Conservation (phyloP, 2,113 vertebrate species). For the Deroptyus accipitrinus region DNA sequence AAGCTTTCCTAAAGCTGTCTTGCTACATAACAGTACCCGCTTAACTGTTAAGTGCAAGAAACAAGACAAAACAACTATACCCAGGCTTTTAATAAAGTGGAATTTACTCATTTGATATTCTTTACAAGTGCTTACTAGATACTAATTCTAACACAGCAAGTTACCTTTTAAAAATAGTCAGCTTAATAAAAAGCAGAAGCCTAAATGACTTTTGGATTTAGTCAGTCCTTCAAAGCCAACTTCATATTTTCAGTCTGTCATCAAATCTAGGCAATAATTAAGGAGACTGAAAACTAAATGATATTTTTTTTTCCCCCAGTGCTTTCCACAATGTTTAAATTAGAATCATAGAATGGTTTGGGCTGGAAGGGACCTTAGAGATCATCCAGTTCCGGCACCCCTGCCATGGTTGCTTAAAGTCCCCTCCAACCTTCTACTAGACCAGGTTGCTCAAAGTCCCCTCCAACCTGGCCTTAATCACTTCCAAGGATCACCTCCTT, state of each 20-base stretch:
- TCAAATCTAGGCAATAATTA: slow-evolving; percentile 25
- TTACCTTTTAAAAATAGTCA: not conserved
- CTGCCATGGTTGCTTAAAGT: not conserved
- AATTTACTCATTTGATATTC: not conserved
- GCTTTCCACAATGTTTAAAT: not conserved
- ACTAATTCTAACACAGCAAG: not conserved
- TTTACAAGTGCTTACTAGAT: not conserved
- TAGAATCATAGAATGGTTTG: not conserved
- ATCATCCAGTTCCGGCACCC: not conserved
- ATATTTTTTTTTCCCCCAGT: not conserved
- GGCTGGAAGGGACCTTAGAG: not conserved
- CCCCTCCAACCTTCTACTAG: not conserved
- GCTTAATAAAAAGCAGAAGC: not conserved
- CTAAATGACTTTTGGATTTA: not conserved
- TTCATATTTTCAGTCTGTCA: not conserved
- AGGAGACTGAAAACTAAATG: not conserved
- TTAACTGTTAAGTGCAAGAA: not conserved
- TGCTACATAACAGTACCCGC: not conserved
- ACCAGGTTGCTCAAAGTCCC: not conserved
- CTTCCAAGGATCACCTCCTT: not conserved
- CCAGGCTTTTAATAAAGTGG: not conserved
- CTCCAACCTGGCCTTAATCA: not conserved
- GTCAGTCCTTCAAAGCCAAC: not conserved
- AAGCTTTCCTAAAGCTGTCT: not conserved
- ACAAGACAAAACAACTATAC: not conserved